phyloP scores from a whole-genome alignment of 2,888 invertebrate genomes.

The Drosophila testacea region DNA sequence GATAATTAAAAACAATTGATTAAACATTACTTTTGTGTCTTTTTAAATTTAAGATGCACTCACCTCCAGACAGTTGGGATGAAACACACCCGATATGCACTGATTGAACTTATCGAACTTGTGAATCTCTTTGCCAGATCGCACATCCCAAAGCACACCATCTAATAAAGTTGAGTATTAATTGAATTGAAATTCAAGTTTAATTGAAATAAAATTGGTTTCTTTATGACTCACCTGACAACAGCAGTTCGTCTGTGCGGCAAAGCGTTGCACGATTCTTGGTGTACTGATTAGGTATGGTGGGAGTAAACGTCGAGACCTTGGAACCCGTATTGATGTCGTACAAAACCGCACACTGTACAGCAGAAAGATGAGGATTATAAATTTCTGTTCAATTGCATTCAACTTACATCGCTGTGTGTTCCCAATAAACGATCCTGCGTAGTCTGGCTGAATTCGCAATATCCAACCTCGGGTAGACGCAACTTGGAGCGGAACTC shows the following conservation, averaged over 20 bases:
- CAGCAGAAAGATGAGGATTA: constrained; percentile 2
- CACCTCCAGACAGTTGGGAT: constrained; percentile 97
- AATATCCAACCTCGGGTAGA: constrained; percentile 94
- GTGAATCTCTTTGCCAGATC: constrained; percentile 94
- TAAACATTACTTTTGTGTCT: background rate
- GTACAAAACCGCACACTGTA: constrained; percentile 88
- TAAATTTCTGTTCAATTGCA: background rate
- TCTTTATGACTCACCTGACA: constrained; percentile 87
- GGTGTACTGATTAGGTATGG: constrained; percentile 95
- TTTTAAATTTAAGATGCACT: constrained; percentile 16
- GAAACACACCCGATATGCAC: constrained; percentile 97
- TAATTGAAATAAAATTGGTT: background rate
- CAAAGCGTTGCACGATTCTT: constrained; percentile 97
- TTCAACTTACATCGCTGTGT: constrained; percentile 87
- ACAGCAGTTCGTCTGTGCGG: constrained; percentile 96
- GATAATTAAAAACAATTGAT: background rate
- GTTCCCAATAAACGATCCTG: constrained; percentile 97
- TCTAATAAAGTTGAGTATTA: constrained; percentile 85
- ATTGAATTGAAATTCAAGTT: background rate
- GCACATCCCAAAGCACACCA: constrained; percentile 97
- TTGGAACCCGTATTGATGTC: constrained; percentile 93
- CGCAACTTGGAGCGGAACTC: constrained; percentile 87
- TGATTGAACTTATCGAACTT: constrained; percentile 99
- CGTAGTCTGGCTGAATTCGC: constrained; percentile 94
- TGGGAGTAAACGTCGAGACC: constrained; percentile 90